These are phyloP conservation scores for Nebria ingens DNA, from an alignment of 1,140 invertebrate genomes.

Conservation along the genomic window DNA sequence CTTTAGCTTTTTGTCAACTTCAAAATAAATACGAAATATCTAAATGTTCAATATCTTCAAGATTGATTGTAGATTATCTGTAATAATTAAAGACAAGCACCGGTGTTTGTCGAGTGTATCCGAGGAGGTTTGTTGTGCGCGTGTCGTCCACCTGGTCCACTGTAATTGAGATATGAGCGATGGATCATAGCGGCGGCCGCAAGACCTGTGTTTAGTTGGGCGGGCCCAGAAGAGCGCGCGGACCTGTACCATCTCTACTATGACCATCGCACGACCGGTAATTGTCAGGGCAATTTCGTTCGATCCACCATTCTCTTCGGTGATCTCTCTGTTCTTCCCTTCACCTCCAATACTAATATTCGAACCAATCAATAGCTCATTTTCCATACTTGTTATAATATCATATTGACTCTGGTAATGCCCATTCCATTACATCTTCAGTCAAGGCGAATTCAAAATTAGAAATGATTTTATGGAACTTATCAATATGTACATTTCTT, in stretches of 20 bases:
- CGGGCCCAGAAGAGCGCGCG: neutral
- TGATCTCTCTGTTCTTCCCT: neutral
- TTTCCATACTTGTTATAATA: too few relatives aligned
- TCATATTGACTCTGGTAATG: too few relatives aligned
- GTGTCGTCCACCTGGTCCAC: neutral
- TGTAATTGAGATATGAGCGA: slow-evolving; percentile 9
- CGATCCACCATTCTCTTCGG: neutral
- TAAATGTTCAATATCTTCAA: neutral
- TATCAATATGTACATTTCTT: too few relatives aligned
- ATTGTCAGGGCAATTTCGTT: neutral
- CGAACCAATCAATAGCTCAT: too few relatives aligned
- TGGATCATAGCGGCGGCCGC: neutral
- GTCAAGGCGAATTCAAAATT: too few relatives aligned
- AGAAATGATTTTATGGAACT: too few relatives aligned
- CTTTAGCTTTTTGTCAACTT: too few relatives aligned
- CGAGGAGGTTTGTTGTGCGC: neutral
- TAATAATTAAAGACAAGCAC: neutral
- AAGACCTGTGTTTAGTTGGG: slow-evolving; percentile 9
- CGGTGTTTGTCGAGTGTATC: neutral
- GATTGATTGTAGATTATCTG: neutral
- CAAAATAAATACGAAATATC: too few relatives aligned
- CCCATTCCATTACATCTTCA: too few relatives aligned
- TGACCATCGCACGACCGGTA: slow-evolving; percentile 5
- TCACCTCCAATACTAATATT: too few relatives aligned
- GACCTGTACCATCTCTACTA: slow-evolving; percentile 1